Conservation (phyloP, 2,113 vertebrate genomes). For the Cavia porcellus region DNA sequence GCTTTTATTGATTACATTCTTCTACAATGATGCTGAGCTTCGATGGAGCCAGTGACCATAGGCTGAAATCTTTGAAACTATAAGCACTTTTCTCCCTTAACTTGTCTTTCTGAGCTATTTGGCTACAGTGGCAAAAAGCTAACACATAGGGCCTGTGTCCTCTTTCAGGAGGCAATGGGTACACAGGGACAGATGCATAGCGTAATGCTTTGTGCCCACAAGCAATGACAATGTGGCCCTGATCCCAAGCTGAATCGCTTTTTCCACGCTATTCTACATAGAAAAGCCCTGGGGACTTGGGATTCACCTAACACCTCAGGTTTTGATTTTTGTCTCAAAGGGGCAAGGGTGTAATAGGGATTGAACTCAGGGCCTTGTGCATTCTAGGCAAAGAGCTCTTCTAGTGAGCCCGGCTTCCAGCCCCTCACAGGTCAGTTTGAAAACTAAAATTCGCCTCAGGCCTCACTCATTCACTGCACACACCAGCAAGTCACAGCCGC, state of each 20-base stretch:
- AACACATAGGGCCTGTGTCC: not conserved
- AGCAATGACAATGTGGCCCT: not conserved
- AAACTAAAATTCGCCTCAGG: not conserved
- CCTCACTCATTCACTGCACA: not conserved
- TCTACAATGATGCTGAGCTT: not conserved
- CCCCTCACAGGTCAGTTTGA: not conserved
- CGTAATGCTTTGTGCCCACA: rapidly evolving
- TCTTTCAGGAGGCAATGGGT: not conserved
- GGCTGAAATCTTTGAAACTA: not conserved
- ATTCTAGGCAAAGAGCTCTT: not conserved
- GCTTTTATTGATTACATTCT: not conserved
- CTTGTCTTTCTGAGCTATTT: not conserved
- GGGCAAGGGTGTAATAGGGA: rapidly evolving
- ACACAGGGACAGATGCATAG: not conserved
- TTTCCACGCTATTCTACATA: not conserved
- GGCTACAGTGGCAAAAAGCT: not conserved
- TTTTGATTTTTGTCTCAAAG: not conserved
- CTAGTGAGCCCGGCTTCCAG: not conserved
- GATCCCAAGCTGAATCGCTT: not conserved
- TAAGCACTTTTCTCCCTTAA: not conserved
- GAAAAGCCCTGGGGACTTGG: not conserved
- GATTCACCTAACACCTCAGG: not conserved
- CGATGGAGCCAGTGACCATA: not conserved
- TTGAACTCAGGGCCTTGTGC: not conserved
- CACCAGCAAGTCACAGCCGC: not conserved